These are phyloP conservation scores for Kradibia gibbosae DNA, from an alignment of 1,140 invertebrate genomes.

Conservation along the genomic window DNA sequence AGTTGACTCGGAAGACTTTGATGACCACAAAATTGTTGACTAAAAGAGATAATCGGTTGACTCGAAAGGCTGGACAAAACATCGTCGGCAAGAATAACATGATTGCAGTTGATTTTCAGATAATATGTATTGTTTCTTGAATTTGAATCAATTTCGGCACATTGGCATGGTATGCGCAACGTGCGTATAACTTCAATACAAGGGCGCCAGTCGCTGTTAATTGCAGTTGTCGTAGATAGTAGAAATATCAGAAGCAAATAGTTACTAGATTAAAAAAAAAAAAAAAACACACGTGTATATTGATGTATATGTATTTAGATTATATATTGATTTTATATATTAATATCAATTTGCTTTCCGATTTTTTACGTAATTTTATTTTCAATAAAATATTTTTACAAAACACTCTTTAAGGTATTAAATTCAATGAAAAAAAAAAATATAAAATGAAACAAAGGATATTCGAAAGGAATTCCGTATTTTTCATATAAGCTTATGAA, in stretches of 20 bases:
- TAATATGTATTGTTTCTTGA: constrained; percentile 59
- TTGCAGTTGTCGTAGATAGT: neutral
- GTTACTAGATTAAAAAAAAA: neutral
- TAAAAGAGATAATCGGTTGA: constrained; percentile 83
- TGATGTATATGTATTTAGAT: too few species aligned
- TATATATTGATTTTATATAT: too few species aligned
- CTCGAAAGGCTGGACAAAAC: constrained; percentile 81
- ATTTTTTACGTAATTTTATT: too few species aligned
- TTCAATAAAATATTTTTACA: too few species aligned
- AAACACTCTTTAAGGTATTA: too few species aligned
- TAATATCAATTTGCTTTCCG: too few species aligned
- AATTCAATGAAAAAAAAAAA: too few species aligned
- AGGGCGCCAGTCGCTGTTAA: constrained; percentile 71
- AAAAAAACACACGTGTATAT: too few species aligned
- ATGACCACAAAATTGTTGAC: constrained; percentile 83
- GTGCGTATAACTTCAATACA: constrained; percentile 79
- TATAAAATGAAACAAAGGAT: too few species aligned
- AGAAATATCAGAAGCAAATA: neutral
- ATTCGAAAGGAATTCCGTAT: too few species aligned
- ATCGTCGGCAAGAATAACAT: constrained; percentile 85
- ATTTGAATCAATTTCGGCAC: constrained; percentile 58
- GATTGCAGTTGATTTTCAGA: constrained; percentile 85
- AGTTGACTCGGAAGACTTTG: constrained; percentile 78
- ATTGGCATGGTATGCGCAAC: constrained; percentile 77
- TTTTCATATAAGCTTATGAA: too few species aligned